These are phyloP conservation scores for Urophycis tenuis DNA, from an alignment of 2,797 vertebrate species.

Conservation along the genomic window DNA sequence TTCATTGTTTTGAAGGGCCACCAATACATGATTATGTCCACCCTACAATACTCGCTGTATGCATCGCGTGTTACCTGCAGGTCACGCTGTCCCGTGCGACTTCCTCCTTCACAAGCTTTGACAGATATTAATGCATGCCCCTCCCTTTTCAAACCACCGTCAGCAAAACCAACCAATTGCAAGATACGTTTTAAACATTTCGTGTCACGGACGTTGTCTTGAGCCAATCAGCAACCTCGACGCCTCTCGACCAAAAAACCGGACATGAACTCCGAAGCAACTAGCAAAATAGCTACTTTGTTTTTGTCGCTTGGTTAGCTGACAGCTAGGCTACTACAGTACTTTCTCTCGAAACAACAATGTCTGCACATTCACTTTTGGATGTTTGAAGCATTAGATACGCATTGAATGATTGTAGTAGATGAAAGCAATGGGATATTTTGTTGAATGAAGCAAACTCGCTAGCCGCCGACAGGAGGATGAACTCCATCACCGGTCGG, in stretches of 20 bases:
- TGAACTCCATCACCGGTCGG: constrained; percentile 74
- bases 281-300: constrained; percentile 67
- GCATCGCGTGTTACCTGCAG: constrained; percentile 40
- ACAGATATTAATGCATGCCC: constrained; percentile 44
- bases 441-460: constrained; percentile 63
- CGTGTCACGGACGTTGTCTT: constrained; percentile 25
- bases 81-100: constrained; percentile 58
- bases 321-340: constrained; percentile 46
- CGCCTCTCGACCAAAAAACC: constrained; percentile 26
- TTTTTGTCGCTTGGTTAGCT: constrained; percentile 68
- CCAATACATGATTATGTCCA: background rate
- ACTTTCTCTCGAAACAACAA: background rate
- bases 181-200: accelerated
- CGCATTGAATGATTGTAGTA: constrained; percentile 10
- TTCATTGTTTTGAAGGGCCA: too few species aligned
- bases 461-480: constrained; percentile 69
- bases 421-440: constrained; percentile 49
- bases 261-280: constrained; percentile 65
- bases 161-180: constrained; percentile 45
- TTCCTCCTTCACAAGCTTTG: constrained; percentile 67
- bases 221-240: constrained; percentile 48
- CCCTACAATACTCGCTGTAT: background rate
- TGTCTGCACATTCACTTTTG: constrained; percentile 8
- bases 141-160: constrained; percentile 38
- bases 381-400: constrained; percentile 4